Percentiles rank a stretch among this genome's conserved stretches.
Conservation (phyloP, 2,888 invertebrate genomes). For the Meiosimyza platycephala region DNA sequence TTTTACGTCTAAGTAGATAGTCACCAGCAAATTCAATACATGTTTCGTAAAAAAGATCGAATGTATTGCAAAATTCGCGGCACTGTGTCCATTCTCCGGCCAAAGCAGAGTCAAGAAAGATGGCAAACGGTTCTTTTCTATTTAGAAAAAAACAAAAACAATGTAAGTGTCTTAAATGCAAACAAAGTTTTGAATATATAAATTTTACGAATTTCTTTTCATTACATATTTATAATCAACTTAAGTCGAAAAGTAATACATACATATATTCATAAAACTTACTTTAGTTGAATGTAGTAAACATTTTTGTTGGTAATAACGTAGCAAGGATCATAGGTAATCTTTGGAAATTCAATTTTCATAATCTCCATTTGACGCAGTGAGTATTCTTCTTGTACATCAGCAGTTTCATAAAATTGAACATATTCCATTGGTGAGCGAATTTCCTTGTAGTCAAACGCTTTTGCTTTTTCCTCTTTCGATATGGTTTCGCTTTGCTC, state of each 20-base stretch:
- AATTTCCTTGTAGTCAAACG: constrained; percentile 60
- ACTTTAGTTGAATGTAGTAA: constrained; percentile 65
- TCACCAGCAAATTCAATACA: constrained; percentile 84
- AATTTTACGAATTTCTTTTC: no score
- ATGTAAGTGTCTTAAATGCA: background rate
- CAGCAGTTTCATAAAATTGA: constrained; percentile 59
- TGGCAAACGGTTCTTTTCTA: constrained; percentile 63
- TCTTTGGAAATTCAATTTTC: constrained; percentile 64
- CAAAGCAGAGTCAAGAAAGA: constrained; percentile 64
- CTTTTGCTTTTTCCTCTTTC: constrained; percentile 62
- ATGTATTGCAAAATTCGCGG: constrained; percentile 67
- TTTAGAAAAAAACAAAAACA: background rate
- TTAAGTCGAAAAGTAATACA: no score
- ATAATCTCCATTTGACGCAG: constrained; percentile 64
- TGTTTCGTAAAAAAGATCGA: constrained; percentile 63
- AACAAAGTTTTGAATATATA: no score
- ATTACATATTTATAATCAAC: no score
- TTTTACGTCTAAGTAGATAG: constrained; percentile 78
- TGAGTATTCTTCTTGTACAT: constrained; percentile 57
- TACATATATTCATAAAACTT: constrained; percentile 32
- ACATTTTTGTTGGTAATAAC: constrained; percentile 66
- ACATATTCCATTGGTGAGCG: constrained; percentile 63
- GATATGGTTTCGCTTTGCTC: constrained; percentile 49
- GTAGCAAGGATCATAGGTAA: constrained; percentile 66
- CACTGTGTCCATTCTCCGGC: constrained; percentile 63